phyloP scores from a whole-genome alignment of 2,888 invertebrate genomes.

The Chloromyia formosa region DNA sequence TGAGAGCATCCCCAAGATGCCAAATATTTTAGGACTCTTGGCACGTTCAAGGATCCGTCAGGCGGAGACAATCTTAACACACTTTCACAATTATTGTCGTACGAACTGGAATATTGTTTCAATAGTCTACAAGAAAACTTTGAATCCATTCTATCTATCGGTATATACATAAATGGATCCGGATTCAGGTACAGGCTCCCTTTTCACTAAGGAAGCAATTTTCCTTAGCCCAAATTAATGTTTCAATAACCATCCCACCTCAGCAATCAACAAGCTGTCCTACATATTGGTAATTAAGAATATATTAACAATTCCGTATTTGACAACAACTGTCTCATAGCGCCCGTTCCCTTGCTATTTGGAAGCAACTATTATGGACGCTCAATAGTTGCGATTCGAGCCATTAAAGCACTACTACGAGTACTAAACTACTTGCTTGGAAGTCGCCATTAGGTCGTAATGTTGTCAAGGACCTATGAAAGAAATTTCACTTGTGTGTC shows the following conservation, averaged over 20 bases:
- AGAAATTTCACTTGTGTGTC: neutral
- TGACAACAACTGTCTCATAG: constrained; percentile 1
- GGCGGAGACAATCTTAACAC: neutral
- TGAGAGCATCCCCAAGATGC: constrained; percentile 19
- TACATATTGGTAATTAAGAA: neutral
- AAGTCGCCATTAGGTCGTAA: constrained; percentile 5
- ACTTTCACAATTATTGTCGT: neutral
- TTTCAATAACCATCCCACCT: constrained; percentile 6
- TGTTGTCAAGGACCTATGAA: neutral
- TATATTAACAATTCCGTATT: constrained; percentile 3
- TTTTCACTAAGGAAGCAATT: neutral
- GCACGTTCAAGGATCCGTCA: constrained; percentile 14
- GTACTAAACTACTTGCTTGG: constrained; percentile 8
- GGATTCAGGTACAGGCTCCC: neutral
- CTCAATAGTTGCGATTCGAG: neutral
- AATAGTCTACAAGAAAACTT: too few species aligned
- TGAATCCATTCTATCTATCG: neutral
- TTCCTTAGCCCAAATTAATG: neutral
- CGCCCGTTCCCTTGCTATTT: neutral
- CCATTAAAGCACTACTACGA: neutral
- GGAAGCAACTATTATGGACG: neutral
- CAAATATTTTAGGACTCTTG: constrained; percentile 18
- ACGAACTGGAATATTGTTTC: neutral
- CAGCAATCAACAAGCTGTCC: neutral
- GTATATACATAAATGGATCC: neutral